Evolutionary conservation across 1,140 invertebrate genomes (phyloP).

Genomic region (Idris sp.): DNA sequence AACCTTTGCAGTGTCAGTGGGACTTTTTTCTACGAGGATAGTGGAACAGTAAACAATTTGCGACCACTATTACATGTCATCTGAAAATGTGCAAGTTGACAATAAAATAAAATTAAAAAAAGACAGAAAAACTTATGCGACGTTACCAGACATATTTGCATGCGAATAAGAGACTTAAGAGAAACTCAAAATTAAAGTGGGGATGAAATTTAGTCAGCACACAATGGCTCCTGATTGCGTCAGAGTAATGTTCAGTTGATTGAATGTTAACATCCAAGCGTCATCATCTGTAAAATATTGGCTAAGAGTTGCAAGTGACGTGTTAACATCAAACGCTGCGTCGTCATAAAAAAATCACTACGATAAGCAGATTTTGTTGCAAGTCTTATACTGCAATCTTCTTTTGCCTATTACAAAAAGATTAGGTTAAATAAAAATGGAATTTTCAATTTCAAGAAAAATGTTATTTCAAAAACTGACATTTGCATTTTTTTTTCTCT

Average conservation of each 20-base stretch:
- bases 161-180: conserved; percentile 67
- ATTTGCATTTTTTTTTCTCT: too few relatives aligned
- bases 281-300: conserved; percentile 50
- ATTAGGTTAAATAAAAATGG: too few relatives aligned
- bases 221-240: conserved; percentile 69
- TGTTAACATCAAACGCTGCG: conserved; percentile 7
- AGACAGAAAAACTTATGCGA: too few relatives aligned
- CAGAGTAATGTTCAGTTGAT: conserved; percentile 65
- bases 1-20: conserved; percentile 11
- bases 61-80: conserved; percentile 1
- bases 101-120: conserved; percentile 11
- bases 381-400: too few relatives aligned
- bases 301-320: conserved; percentile 29
- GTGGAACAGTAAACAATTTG: conserved; percentile 34
- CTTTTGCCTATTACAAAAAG: too few relatives aligned
- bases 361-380: too few relatives aligned
- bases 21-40: conserved; percentile 11
- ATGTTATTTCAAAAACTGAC: too few relatives aligned
- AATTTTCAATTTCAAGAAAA: too few relatives aligned
- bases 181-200: conserved; percentile 20
- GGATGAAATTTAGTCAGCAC: conserved; percentile 50
- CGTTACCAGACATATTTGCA: conserved; percentile 63
- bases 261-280: conserved; percentile 54
- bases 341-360: conserved; percentile 1
- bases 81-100: conserved; percentile 30